Percentiles rank a stretch among this genome's conserved stretches.
These are phyloP conservation scores for Psittacus erithacus DNA, from an alignment of 2,113 vertebrate species.

Conservation along the genomic window DNA sequence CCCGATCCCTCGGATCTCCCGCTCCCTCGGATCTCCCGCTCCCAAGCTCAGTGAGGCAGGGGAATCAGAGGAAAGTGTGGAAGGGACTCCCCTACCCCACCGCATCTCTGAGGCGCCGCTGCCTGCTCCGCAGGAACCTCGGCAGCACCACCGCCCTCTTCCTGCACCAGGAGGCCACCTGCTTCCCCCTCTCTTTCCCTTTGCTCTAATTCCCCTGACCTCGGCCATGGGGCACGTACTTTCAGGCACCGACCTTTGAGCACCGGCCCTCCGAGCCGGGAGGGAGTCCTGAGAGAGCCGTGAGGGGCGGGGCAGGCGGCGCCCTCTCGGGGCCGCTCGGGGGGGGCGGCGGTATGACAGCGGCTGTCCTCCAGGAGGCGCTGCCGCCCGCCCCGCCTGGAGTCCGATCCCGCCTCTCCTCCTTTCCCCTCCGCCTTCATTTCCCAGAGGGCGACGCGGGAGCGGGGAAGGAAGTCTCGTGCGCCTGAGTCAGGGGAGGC, in stretches of 20 bases:
- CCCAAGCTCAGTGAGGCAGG: neutral
- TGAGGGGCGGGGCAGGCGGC: neutral
- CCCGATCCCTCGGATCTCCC: neutral
- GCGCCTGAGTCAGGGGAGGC: constrained; percentile 67
- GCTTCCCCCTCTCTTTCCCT: neutral
- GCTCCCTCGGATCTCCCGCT: neutral
- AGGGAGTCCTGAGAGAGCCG: no score
- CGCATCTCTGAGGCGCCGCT: neutral
- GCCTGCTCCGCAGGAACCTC: neutral
- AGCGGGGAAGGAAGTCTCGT: constrained; percentile 40
- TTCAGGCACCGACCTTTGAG: fast-evolving
- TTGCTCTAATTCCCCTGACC: neutral
- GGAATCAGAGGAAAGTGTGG: neutral
- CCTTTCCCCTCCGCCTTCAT: constrained; percentile 34
- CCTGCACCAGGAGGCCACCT: neutral
- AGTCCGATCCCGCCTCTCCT: neutral
- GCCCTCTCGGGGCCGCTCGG: no score
- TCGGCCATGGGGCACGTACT: neutral
- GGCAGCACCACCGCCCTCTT: no score
- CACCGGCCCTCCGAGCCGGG: neutral
- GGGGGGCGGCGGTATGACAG: neutral
- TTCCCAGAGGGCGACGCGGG: constrained; percentile 68
- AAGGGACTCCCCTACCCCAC: no score
- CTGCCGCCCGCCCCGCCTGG: neutral
- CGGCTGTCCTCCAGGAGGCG: neutral